Evolutionary conservation across 2,113 vertebrate species (phyloP), one percentile per base, ranked within the genome.

Genomic region (Hymenochirus boettgeri): DNA sequence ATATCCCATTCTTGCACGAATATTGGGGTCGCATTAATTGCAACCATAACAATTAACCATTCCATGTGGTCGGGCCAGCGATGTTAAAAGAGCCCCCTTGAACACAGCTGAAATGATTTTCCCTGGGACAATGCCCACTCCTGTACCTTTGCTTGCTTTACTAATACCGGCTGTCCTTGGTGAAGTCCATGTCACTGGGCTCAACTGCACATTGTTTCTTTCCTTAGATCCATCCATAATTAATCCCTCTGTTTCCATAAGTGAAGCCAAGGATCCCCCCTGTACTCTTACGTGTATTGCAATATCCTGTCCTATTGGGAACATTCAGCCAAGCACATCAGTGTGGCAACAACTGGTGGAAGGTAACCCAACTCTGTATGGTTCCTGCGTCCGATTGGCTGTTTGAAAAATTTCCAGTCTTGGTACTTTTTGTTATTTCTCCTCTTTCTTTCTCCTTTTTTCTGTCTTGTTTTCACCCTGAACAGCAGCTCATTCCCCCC

Each of bases 251-350:
- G 77, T 75, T 83, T 70, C 79, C 80, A 86, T 82, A 80, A 86
- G 85, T 81, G 77, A 61, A 85, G 83, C 82, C 86, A 87, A 86
- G 87, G 83, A 83, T 85, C 85, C 83, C 84, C 84, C 80, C 74
- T 83, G 83, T 85, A 85, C 80, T 75, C 83, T 53, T 19, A 53
- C 24, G 48, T 85, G 78, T 80, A 78, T 74, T 54, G 69, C 78
- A 82, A 83, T 80, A 83, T 83, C 79, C 75, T 81, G 82, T 77
- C 67, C 54, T 17, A 74, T 78, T 78, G 73, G 62, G 9, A 66
- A 80, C 79, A 70, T 1, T 61, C 73, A 73, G 78, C 78, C 81
- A 77, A 71, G 69, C 3, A 15, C 62, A 53, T 47, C 70, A 12
- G 61, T 35, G 75, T 70, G 74, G 71, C 61, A 54, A 73, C 52